These are phyloP conservation scores for Linhomoeus sp. DNA, from an alignment of 2,888 invertebrate species.

Conservation along the genomic window DNA sequence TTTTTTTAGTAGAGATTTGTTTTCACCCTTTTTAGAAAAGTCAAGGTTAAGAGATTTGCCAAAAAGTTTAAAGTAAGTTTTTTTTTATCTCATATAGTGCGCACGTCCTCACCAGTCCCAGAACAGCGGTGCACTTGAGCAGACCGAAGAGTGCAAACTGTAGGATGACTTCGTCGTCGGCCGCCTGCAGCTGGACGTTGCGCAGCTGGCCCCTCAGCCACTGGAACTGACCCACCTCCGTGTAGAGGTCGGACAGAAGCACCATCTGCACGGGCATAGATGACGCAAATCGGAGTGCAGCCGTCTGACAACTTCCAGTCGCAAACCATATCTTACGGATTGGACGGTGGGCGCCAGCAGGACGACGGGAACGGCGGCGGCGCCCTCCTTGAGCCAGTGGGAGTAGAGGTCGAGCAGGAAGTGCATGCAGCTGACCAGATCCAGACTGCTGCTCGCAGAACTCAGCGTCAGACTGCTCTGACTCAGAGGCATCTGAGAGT, in stretches of 20 bases:
- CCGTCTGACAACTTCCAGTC: too few species aligned
- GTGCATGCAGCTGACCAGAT: constrained; percentile 75
- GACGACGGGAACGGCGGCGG: constrained; percentile 22
- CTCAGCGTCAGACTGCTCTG: neutral
- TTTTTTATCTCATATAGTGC: neutral
- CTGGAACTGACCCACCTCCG: constrained; percentile 50
- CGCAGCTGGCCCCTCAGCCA: constrained; percentile 55
- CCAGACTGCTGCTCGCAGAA: constrained; percentile 35
- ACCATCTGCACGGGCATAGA: constrained; percentile 36
- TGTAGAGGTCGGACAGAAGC: constrained; percentile 49
- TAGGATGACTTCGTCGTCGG: constrained; percentile 54
- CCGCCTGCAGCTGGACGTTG: constrained; percentile 44
- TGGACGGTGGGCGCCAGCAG: constrained; percentile 30
- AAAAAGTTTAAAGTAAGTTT: neutral
- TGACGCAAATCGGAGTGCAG: too few species aligned
- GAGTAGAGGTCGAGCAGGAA: constrained; percentile 72
- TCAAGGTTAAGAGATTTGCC: too few species aligned
- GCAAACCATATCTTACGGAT: neutral
- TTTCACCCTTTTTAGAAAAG: too few species aligned
- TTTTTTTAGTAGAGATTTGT: too few species aligned
- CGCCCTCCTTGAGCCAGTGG: constrained; percentile 40
- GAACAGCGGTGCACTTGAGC: constrained; percentile 46
- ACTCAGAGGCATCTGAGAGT: neutral
- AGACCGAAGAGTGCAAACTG: constrained; percentile 47
- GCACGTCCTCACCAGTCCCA: constrained; percentile 34